Evolutionary conservation across 2,113 vertebrate genomes (phyloP), one percentile per base, ranked within the genome.

Genomic region (Acanthochromis polyacanthus): DNA sequence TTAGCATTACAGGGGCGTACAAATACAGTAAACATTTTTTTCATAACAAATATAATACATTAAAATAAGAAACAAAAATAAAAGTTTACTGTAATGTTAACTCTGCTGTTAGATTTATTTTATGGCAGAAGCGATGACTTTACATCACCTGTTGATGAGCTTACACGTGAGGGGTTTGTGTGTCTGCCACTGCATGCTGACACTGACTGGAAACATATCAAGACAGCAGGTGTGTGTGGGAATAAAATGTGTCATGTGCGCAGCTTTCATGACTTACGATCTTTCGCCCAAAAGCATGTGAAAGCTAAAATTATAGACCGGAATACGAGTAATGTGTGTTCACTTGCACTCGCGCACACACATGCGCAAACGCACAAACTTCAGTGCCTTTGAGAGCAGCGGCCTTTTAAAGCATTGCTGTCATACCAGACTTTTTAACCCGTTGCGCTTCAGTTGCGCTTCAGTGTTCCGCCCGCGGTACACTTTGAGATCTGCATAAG

Each of bases 361-460:
- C 60, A 36, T 53, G 22, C 23, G 23, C 30, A 60, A 71, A 84
- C 8, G 22, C 43, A 40, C 84, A 72, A 61, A 71, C 36, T 36
- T 45, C 22, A 57, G 43, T 43, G 17, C 11, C 11, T 51, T 48
- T 62, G 40, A 57, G 30, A 71, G 71, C 60, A 2, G 59, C 40
- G 65, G 62, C 58, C 72, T 57, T 73, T 25, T 58, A 36, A 56
- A 68, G 60, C 78, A 86, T 83, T 86, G 64, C 58, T 68, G 52
- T 55, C 81, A 78, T 89, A 67, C 74, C 88, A 71, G 69, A 77
- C 80, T 57, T 81, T 83, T 81, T 63, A 83, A 87, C 78, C n/a
- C n/a, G n/a, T n/a, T n/a, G n/a, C n/a, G n/a, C n/a, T n/a, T n/a
- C n/a, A n/a, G n/a, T n/a, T n/a, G n/a, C n/a, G n/a, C n/a, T n/a